Evolutionary conservation across 2,888 invertebrate species (phyloP).

Genomic region (Artemia sp.): DNA sequence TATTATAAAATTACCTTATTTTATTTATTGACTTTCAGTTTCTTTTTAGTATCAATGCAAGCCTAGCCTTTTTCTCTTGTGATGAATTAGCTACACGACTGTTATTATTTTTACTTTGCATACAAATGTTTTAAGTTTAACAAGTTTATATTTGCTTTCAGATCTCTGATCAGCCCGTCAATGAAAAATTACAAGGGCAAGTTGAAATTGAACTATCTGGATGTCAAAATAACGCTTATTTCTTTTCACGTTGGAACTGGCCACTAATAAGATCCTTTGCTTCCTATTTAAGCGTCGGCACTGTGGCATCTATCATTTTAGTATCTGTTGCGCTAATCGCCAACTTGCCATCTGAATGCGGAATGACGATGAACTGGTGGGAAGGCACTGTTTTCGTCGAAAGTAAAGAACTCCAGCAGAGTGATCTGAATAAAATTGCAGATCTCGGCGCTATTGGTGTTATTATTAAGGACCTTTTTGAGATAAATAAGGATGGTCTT

Average conservation of each 20-base stretch:
- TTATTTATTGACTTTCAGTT: too few species aligned
- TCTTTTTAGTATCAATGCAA: too few species aligned
- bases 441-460: background rate
- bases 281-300: background rate
- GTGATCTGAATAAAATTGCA: background rate
- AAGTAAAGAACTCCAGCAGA: constrained; percentile 2
- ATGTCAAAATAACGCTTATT: background rate
- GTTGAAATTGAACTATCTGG: background rate
- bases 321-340: constrained; percentile 41
- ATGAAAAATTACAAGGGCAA: background rate
- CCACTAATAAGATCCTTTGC: background rate
- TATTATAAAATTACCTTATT: too few species aligned
- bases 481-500: background rate
- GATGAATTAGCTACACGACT: too few species aligned
- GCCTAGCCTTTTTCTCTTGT: too few species aligned
- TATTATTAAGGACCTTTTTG: constrained; percentile 11
- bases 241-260: constrained; percentile 2
- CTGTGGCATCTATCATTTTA: background rate
- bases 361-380: constrained; percentile 51
- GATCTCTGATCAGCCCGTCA: too few species aligned
- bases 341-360: constrained; percentile 45
- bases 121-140: too few species aligned
- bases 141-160: too few species aligned
- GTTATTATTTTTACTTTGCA: too few species aligned
- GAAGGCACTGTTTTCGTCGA: constrained; percentile 51